Conservation (phyloP, 2,113 vertebrate genomes). For the Podarcis muralis region DNA sequence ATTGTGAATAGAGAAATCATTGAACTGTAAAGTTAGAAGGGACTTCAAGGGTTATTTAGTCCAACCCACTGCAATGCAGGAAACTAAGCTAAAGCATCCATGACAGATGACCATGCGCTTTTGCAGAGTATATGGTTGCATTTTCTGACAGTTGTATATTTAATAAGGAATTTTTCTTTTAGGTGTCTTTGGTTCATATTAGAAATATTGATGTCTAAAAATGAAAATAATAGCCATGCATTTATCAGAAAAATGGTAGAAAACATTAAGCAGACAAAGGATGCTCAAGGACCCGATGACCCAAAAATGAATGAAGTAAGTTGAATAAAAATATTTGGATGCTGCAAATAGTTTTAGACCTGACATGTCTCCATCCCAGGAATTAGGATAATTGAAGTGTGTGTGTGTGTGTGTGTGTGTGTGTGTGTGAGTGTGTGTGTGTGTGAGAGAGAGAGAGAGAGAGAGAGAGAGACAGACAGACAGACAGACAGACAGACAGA, state of each 20-base stretch:
- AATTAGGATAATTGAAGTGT: neutral
- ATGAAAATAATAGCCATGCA: constrained; percentile 98
- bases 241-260: constrained; percentile 99
- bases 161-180: constrained; percentile 5
- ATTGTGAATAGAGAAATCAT: neutral
- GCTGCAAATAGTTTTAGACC: neutral
- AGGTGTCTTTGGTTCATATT: constrained; percentile 98
- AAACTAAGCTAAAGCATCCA: too few species aligned
- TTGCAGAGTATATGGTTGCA: neutral
- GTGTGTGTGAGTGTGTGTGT: neutral
- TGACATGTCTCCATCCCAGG: neutral
- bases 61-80: too few species aligned
- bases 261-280: constrained; percentile 99
- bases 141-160: neutral
- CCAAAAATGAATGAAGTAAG: constrained; percentile 95
- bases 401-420: neutral
- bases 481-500: too few species aligned
- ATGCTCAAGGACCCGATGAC: constrained; percentile 91
- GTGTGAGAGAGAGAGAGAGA: neutral
- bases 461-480: too few species aligned
- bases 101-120: neutral
- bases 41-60: too few species aligned
- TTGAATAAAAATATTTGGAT: constrained; percentile 30
- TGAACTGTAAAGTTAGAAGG: too few species aligned
- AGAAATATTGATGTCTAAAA: constrained; percentile 98